These are phyloP conservation scores for Brachyalestes nurse DNA, from an alignment of 2,797 vertebrate species.

Conservation along the genomic window DNA sequence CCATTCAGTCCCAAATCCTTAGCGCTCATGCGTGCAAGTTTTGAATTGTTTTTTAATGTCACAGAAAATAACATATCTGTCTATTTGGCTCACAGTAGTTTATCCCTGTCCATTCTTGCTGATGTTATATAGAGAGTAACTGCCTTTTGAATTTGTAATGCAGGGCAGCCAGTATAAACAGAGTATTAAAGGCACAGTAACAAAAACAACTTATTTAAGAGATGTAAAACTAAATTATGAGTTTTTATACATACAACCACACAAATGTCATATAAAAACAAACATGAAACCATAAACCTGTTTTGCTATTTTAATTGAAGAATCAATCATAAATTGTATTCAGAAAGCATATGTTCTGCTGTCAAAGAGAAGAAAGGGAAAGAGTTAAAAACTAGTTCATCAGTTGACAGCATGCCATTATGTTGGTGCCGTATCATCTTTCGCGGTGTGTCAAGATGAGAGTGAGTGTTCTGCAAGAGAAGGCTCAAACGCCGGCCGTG, in stretches of 20 bases:
- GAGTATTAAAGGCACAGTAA: neutral
- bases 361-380: neutral
- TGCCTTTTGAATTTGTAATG: neutral
- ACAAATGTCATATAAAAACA: neutral
- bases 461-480: slow-evolving; percentile 15
- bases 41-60: too few relatives aligned
- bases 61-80: too few relatives aligned
- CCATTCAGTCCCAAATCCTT: neutral
- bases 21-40: too few relatives aligned
- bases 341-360: slow-evolving; percentile 10
- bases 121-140: neutral
- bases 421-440: slow-evolving; percentile 40
- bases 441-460: slow-evolving; percentile 23
- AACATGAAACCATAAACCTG: too few relatives aligned
- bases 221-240: neutral
- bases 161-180: too few relatives aligned
- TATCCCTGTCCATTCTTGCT: neutral
- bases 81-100: neutral
- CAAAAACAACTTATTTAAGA: neutral
- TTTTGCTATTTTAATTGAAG: neutral
- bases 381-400: slow-evolving; percentile 15
- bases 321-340: neutral
- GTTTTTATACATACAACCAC: neutral
- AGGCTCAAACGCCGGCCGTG: slow-evolving; percentile 1
- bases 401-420: slow-evolving; percentile 27